A percentile compares a stretch with the other conserved stretches of the same genome.
These are phyloP conservation scores for Ecliptopera silaceata DNA, from an alignment of 2,888 invertebrate genomes.

Conservation along the genomic window DNA sequence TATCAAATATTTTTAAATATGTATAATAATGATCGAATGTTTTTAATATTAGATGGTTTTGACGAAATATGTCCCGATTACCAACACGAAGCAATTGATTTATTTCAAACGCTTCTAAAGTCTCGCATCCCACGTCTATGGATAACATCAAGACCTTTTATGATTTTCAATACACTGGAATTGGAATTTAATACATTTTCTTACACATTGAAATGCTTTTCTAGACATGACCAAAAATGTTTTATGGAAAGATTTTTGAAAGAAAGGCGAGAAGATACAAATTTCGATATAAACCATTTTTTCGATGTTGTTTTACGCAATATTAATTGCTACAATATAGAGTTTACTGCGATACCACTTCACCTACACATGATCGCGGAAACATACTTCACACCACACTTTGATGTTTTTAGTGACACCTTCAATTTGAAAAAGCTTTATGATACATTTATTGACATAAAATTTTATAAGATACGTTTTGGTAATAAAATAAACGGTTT, in stretches of 20 bases:
- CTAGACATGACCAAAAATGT: slow-evolving; percentile 23
- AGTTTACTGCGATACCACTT: slow-evolving; percentile 34
- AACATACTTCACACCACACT: slow-evolving; percentile 17
- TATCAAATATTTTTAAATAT: slow-evolving; percentile 8
- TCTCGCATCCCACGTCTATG: slow-evolving; percentile 23
- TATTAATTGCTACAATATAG: slow-evolving; percentile 10
- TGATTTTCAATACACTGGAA: slow-evolving; percentile 34
- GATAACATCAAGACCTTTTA: slow-evolving; percentile 37
- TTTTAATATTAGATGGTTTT: slow-evolving; percentile 37
- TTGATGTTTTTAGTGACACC: background rate
- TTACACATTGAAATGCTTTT: slow-evolving; percentile 29
- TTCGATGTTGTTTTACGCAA: slow-evolving; percentile 7
- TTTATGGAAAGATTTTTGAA: slow-evolving; percentile 20
- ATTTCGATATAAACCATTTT: background rate
- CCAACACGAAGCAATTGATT: slow-evolving; percentile 23
- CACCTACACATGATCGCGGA: slow-evolving; percentile 37
- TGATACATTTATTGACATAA: slow-evolving; percentile 29
- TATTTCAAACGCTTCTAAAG: slow-evolving; percentile 26
- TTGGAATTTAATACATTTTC: slow-evolving; percentile 32
- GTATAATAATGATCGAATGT: slow-evolving; percentile 7
- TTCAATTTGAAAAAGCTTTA: slow-evolving; percentile 27
- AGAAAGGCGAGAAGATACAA: background rate
- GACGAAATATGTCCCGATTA: slow-evolving; percentile 42
- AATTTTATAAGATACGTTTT: slow-evolving; percentile 36
- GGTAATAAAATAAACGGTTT: slow-evolving; percentile 34